Conservation (phyloP, 2,113 vertebrate species). For the Galemys pyrenaicus region DNA sequence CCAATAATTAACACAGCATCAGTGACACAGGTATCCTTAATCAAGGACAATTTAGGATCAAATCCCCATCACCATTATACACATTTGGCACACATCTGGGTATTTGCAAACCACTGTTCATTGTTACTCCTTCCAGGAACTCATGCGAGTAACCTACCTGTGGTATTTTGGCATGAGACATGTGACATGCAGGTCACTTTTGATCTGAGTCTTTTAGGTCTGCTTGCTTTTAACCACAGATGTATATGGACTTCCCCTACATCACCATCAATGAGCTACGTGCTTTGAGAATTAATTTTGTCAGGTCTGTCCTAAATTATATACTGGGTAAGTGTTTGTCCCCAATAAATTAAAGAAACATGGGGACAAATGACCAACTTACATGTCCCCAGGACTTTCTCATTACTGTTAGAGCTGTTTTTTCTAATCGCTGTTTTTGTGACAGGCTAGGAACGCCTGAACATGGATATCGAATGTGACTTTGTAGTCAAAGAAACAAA, state of each 20-base stretch:
- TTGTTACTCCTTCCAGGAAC: conserved; percentile 21
- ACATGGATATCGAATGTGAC: neutral
- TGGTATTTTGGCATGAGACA: neutral
- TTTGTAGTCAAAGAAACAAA: neutral
- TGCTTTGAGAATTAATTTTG: neutral
- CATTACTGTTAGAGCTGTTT: neutral
- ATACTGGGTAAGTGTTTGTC: neutral
- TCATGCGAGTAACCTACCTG: neutral
- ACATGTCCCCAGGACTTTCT: accelerated
- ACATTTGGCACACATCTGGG: neutral
- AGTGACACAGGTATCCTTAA: neutral
- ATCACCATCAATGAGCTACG: neutral
- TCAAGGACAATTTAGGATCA: neutral
- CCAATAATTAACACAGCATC: neutral
- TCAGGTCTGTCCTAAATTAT: conserved; percentile 42
- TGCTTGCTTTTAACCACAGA: conserved; percentile 43
- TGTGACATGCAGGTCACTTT: conserved; percentile 1
- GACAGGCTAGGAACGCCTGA: neutral
- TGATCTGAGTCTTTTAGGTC: conserved; percentile 24
- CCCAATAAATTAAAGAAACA: accelerated
- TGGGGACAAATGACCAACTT: accelerated
- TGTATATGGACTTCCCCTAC: neutral
- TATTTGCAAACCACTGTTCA: neutral
- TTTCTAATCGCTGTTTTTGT: neutral
- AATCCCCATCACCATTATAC: neutral